Evolutionary conservation across 2,113 vertebrate species (phyloP).

Genomic region (Seriola quinqueradiata): DNA sequence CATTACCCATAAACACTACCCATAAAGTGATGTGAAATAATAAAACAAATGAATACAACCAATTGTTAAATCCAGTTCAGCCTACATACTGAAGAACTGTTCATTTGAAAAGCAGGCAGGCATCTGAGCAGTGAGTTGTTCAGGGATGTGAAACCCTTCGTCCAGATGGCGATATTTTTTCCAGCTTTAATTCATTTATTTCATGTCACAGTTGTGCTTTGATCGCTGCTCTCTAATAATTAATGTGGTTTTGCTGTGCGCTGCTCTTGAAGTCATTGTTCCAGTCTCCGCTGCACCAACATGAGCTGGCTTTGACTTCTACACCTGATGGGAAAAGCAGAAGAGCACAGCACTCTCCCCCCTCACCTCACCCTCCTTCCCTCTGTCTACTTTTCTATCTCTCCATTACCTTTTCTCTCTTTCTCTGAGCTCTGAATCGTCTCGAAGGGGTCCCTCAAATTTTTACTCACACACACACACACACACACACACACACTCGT

Average conservation of each 20-base stretch:
- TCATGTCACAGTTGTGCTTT: conserved; percentile 83
- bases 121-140: conserved; percentile 66
- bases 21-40: conserved; percentile 12
- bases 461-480: conserved; percentile 41
- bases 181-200: conserved; percentile 83
- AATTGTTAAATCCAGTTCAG: conserved; percentile 35
- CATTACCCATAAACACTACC: background rate
- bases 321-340: conserved; percentile 77
- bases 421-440: conserved; percentile 68
- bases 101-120: conserved; percentile 37
- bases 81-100: conserved; percentile 29
- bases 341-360: conserved; percentile 34
- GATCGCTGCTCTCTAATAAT: conserved; percentile 83
- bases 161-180: conserved; percentile 82
- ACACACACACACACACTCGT: conserved; percentile 40
- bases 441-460: conserved; percentile 61
- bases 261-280: conserved; percentile 84
- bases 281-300: conserved; percentile 68
- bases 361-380: conserved; percentile 38
- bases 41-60: background rate
- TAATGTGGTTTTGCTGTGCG: conserved; percentile 77
- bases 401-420: conserved; percentile 52
- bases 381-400: conserved; percentile 50
- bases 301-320: conserved; percentile 75
- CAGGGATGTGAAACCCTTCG: conserved; percentile 72